Evolutionary conservation across 2,797 vertebrate genomes (phyloP).

Genomic region (Channa striata): DNA sequence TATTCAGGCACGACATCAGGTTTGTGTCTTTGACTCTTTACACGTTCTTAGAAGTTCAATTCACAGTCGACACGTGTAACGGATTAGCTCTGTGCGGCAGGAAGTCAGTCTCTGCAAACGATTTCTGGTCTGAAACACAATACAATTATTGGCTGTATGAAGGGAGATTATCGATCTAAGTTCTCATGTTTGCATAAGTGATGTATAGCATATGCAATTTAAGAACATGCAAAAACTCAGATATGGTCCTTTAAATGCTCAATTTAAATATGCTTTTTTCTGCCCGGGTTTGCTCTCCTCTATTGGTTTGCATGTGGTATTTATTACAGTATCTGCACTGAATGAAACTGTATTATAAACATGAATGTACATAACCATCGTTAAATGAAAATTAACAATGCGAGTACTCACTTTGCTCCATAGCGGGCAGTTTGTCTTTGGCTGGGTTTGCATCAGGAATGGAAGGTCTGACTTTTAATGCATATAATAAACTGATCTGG

Average conservation of each 20-base stretch:
- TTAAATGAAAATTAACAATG: slow-evolving; percentile 72
- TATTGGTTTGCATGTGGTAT: slow-evolving; percentile 80
- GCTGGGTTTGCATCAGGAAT: slow-evolving; percentile 39
- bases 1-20: neutral
- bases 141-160: neutral
- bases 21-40: neutral
- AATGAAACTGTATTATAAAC: slow-evolving; percentile 82
- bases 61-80: neutral
- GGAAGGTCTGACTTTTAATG: slow-evolving; percentile 25
- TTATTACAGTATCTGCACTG: slow-evolving; percentile 82
- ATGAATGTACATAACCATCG: slow-evolving; percentile 84
- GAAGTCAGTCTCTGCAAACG: neutral
- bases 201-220: slow-evolving; percentile 15
- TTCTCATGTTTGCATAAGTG: neutral
- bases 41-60: neutral
- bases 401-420: slow-evolving; percentile 60
- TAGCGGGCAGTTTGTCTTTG: slow-evolving; percentile 49
- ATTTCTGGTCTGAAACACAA: neutral
- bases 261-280: slow-evolving; percentile 22
- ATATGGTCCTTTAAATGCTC: slow-evolving; percentile 42
- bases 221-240: slow-evolving; percentile 44
- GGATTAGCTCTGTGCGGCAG: slow-evolving; percentile 11
- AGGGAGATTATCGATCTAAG: slow-evolving; percentile 3
- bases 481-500: slow-evolving; percentile 43
- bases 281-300: slow-evolving; percentile 66